These are phyloP conservation scores for Brachyptera putata DNA, from an alignment of 2,888 invertebrate genomes.

Conservation along the genomic window DNA sequence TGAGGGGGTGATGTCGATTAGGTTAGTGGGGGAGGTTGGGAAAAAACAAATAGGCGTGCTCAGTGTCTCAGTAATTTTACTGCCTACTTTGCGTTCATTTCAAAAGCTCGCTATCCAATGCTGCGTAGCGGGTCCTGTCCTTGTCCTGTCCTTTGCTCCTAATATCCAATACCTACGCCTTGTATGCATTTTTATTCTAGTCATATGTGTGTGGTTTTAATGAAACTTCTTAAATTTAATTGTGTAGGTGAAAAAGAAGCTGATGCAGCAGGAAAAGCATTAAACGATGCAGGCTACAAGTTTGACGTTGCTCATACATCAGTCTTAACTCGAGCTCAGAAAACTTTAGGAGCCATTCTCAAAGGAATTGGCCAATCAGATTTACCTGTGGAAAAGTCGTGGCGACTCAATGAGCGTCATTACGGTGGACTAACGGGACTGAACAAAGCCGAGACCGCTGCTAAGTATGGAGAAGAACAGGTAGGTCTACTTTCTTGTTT, in stretches of 20 bases:
- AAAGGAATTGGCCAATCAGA: constrained; percentile 62
- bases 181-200: too few relatives aligned
- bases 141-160: too few relatives aligned
- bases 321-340: constrained; percentile 69
- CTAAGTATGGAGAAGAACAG: constrained; percentile 79
- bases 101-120: too few relatives aligned
- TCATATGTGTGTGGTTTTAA: too few relatives aligned
- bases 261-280: constrained; percentile 63
- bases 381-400: constrained; percentile 65
- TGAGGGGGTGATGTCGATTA: too few relatives aligned
- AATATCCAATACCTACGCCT: too few relatives aligned
- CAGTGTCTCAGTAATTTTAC: too few relatives aligned
- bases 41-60: too few relatives aligned
- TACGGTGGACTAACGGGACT: constrained; percentile 83
- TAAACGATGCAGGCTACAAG: constrained; percentile 62
- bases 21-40: too few relatives aligned
- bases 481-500: constrained; percentile 44
- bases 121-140: too few relatives aligned
- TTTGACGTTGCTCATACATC: constrained; percentile 82
- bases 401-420: constrained; percentile 84
- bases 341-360: constrained; percentile 65
- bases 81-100: too few relatives aligned
- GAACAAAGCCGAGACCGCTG: constrained; percentile 80
- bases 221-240: background rate
- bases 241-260: constrained; percentile 64